Base-by-base conservation (phyloP, 1,140 invertebrate genomes). In the Drosophila grimshawi region DNA sequence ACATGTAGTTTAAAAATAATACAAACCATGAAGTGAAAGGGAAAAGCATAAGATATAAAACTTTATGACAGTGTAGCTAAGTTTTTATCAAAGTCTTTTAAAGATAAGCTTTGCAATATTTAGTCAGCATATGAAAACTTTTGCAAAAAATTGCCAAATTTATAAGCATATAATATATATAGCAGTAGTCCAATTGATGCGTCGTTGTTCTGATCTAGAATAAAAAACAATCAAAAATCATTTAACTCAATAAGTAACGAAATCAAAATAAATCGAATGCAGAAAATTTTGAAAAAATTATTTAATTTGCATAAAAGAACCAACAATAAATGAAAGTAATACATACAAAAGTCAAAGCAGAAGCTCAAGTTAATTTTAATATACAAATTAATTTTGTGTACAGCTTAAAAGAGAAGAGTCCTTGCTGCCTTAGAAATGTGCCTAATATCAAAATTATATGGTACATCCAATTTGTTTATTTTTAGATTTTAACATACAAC, bases 291-390 rank as follows among this genome's bases (percentile, higher is more conserved):
- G 3, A 61, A 81, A 81, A 69, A 62, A 78, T 53, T 43, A 43
- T 86, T 82, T 79, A 88, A 86, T 86, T 86, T 61, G 48, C 11
- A 60, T 55, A 69, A 68, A 73, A 86, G 72, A 86, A 72, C 69
- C 71, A 86, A 82, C 83, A 86, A 69, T 86, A 61, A 81, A 57
- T 73, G 65, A 81, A 86, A 69, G 57, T 82, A 86, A 62, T 43
- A 43, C 39, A 79, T 76, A 79, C 76, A 83, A 77, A 80, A 85
- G 64, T 53, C 39, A 53, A 49, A 73, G 70, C 56, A 86, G 85
- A 78, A 86, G 49, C 49, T 76, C 63, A 27, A 60, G 11, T 48
- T 72, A 74, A 48, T 39, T 73, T 56, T 66, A 59, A 27, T 53
- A 72, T 61, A 52, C 56, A 45, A 3, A 43, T 43, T 66, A 68